A percentile compares a stretch with the other conserved stretches of the same genome.
Conservation (phyloP, 1,140 invertebrate genomes). For the Bombus affinis region DNA sequence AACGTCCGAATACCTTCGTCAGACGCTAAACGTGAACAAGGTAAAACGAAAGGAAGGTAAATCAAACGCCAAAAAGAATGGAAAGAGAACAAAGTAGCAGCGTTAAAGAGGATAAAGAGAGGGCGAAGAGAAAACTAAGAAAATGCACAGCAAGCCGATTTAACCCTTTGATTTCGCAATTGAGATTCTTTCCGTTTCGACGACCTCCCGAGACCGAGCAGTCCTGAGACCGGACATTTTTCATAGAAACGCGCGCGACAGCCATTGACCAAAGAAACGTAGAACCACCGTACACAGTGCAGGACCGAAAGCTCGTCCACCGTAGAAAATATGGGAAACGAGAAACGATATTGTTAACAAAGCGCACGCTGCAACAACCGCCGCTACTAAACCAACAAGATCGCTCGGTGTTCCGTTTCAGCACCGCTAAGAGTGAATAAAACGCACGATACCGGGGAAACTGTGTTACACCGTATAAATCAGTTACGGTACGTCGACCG, state of each 20-base stretch:
- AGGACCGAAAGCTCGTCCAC: background rate
- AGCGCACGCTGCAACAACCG: background rate
- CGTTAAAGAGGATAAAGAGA: too few relatives aligned
- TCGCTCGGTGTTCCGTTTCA: constrained; percentile 29
- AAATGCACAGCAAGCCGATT: too few relatives aligned
- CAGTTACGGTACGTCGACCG: constrained; percentile 24
- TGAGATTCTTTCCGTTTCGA: too few relatives aligned
- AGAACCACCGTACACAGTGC: background rate
- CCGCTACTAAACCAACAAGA: constrained; percentile 24
- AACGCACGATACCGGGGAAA: constrained; percentile 22
- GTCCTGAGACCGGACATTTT: background rate
- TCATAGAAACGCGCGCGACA: background rate
- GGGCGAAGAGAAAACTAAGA: too few relatives aligned
- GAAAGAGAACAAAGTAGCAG: too few relatives aligned
- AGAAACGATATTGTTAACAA: constrained; percentile 31
- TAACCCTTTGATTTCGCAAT: too few relatives aligned
- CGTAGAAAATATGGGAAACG: background rate
- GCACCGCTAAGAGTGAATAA: constrained; percentile 29
- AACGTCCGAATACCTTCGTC: too few relatives aligned
- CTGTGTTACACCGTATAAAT: constrained; percentile 19
- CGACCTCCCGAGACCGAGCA: background rate
- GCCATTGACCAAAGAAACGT: background rate
- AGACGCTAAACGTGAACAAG: too few relatives aligned
- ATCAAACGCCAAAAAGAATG: too few relatives aligned
- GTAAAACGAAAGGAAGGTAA: too few relatives aligned